Base-by-base conservation (phyloP, 2,113 vertebrate species). In the Alectura lathami region DNA sequence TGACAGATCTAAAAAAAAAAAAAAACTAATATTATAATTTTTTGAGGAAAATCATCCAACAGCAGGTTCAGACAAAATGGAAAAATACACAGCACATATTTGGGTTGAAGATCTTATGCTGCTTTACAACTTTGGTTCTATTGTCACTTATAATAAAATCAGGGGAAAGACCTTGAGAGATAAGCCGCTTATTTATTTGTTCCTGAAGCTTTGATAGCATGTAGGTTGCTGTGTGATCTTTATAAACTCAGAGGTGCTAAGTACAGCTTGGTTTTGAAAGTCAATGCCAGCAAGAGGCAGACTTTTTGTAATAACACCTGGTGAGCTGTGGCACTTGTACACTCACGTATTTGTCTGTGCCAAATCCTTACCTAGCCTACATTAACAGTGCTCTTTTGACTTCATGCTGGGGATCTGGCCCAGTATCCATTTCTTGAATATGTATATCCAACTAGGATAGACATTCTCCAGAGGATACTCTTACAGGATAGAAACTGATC, bases 171-270 rank as follows among this genome's bases (percentile, higher is more conserved):
- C 96, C 96, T 97, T 95, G 96, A 94, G 92, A 94, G 92, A 96
- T 94, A 96, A 97, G 95, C 96, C 75, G 93, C 95, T 97, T 97
- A 96, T 95, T 96, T 97, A 96, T 96, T 96, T 96, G 92, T 95
- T 97, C 94, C 83, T 94, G 93, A 94, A 94, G 94, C 90, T 97
- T 95, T 96, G 93, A 96, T 97, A 96, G 92, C 83, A 88, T 78
- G 86, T 95, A 96, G 90, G 94, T 94, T 97, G 92, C 93, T 84
- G 86, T 92, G 93, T 92, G 94, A 96, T 96, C 95, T 94, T 96
- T 96, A 94, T 90, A 97, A 96, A 96, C 95, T 94, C 85, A 90
- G 90, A 97, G 93, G 93, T 96, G 93, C 94, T 96, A 97, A 97
- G 94, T 90, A 94, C 95, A 97, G 95, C 93, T 96, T 97, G 95